Evolutionary conservation across 2,888 invertebrate species (phyloP), one percentile per base, ranked within the genome.

Genomic region (Charanyca ferruginea): DNA sequence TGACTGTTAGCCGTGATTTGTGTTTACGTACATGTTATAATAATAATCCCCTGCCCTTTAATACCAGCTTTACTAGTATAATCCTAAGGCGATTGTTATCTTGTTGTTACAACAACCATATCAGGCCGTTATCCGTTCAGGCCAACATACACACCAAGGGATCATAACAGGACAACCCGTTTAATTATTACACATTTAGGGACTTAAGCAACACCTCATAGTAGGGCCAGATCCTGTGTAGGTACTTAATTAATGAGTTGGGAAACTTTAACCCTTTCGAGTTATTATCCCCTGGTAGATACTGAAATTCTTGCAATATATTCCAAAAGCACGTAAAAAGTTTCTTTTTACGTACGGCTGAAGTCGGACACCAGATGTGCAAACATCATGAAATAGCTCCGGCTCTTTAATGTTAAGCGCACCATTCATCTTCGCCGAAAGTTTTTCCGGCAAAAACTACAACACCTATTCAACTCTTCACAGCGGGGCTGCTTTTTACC

Each of bases 351-450:
- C 53, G 66, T 66, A 32, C 42, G 45, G 38, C 65, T 51, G 42
- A 63, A 68, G 58, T 49, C 64, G 55, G 67, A 63, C 73, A 72
- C 62, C 83, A 83, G 81, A 82, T 83, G 86, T 79, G 80, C 83
- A 84, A 85, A 84, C 82, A 82, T 83, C 77, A 73, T 74, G 66
- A 52, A 65, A 77, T 81, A 76, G 75, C 74, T 51, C 52, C 35
- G 66, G 52, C 74, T 79, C 79, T 81, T 79, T 62, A 71, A 42
- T 81, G 81, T 76, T 81, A 70, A 77, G 59, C 79, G 72, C 79
- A 64, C 85, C 80, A 89, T 88, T 87, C 85, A 86, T 87, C 85
- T 85, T 54, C 67, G 57, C 79, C 69, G 66, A 80, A 84, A 84
- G 75, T 83, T 86, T 78, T 54, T 48, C 62, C 68, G 20, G 72